These are phyloP conservation scores for Menura novaehollandiae DNA, from an alignment of 2,113 vertebrate species.

Conservation along the genomic window DNA sequence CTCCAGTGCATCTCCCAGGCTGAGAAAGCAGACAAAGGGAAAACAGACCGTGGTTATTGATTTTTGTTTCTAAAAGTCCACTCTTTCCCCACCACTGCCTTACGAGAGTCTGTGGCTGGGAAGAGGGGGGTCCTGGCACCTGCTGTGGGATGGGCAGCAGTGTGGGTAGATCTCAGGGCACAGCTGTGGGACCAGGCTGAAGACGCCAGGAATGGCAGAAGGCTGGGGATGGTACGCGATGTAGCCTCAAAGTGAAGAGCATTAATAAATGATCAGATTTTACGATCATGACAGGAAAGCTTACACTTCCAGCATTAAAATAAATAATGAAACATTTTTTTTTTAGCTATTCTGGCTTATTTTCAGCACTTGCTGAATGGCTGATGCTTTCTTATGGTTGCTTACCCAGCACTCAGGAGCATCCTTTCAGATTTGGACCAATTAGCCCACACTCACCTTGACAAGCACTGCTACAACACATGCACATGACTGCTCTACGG, in stretches of 20 bases:
- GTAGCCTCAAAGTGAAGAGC: conserved; percentile 21
- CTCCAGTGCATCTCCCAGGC: background rate
- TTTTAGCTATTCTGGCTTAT: conserved; percentile 49
- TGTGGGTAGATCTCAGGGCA: fast-evolving
- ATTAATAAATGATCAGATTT: conserved; percentile 74
- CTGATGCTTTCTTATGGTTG: conserved; percentile 62
- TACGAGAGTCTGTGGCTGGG: fast-evolving
- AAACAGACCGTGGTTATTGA: background rate
- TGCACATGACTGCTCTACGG: fast-evolving
- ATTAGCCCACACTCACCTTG: conserved; percentile 11
- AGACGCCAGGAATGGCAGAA: background rate
- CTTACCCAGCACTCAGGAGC: conserved; percentile 43
- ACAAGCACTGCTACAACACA: background rate
- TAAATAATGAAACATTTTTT: conserved; percentile 67
- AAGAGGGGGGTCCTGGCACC: background rate
- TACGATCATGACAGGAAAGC: conserved; percentile 69
- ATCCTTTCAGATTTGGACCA: conserved; percentile 52
- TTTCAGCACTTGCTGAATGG: conserved; percentile 55
- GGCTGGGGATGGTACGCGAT: background rate
- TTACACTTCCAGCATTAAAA: conserved; percentile 70
- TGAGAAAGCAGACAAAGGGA: conserved; percentile 16
- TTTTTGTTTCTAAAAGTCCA: background rate
- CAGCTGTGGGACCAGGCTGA: conserved; percentile 18
- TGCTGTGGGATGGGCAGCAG: background rate
- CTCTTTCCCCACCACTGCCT: background rate